Percentiles rank a stretch among this genome's conserved stretches.
These are phyloP conservation scores for Netelia inedita DNA, from an alignment of 2,888 invertebrate species.

Conservation along the genomic window DNA sequence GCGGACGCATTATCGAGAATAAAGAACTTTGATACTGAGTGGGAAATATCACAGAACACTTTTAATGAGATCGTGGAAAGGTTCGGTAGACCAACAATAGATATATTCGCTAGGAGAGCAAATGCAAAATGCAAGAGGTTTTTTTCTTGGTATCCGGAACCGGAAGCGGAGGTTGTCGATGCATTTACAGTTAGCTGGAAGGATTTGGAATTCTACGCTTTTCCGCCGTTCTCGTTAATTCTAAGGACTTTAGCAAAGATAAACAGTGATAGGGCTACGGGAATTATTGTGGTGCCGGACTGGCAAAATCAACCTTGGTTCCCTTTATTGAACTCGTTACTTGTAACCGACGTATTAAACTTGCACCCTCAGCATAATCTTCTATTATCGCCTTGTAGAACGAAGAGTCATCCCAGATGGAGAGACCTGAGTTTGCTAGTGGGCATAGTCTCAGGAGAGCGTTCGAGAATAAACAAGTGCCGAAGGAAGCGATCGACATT, in stretches of 20 bases:
- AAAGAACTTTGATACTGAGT: slow-evolving; percentile 50
- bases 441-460: slow-evolving; percentile 29
- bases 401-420: slow-evolving; percentile 43
- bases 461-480: neutral
- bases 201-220: slow-evolving; percentile 45
- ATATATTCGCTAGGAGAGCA: slow-evolving; percentile 42
- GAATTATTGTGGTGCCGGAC: slow-evolving; percentile 48
- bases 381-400: slow-evolving; percentile 20
- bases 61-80: slow-evolving; percentile 12
- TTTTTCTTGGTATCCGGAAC: slow-evolving; percentile 58
- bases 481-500: neutral
- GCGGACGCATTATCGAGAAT: slow-evolving; percentile 49
- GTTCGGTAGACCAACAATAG: slow-evolving; percentile 42
- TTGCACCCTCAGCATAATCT: slow-evolving; percentile 24
- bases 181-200: slow-evolving; percentile 50
- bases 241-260: slow-evolving; percentile 32
- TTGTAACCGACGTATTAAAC: slow-evolving; percentile 7
- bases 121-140: slow-evolving; percentile 45
- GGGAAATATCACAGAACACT: slow-evolving; percentile 26
- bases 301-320: too few relatives aligned
- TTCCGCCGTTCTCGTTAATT: slow-evolving; percentile 54
- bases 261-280: slow-evolving; percentile 1
- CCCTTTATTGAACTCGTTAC: slow-evolving; percentile 25
- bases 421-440: slow-evolving; percentile 17
- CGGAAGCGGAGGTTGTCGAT: slow-evolving; percentile 16